These are phyloP conservation scores for Drosophila setifemur DNA, from an alignment of 1,140 invertebrate genomes.

Conservation along the genomic window DNA sequence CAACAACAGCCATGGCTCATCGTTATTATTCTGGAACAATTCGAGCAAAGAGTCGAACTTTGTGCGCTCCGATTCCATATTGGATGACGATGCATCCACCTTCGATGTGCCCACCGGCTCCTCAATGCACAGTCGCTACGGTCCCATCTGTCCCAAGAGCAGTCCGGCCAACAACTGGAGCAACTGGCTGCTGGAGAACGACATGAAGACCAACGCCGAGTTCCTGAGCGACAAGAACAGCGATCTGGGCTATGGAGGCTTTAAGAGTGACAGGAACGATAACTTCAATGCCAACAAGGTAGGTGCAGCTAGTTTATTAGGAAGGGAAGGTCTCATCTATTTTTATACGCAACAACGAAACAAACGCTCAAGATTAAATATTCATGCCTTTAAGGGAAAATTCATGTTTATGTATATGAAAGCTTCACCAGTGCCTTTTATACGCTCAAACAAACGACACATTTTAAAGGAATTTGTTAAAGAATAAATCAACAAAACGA, in stretches of 20 bases:
- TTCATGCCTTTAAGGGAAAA: too few species aligned
- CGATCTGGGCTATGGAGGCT: conserved; percentile 47
- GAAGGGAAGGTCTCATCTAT: too few species aligned
- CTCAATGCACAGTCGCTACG: conserved; percentile 86
- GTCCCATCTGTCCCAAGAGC: conserved; percentile 89
- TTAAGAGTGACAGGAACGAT: conserved; percentile 45
- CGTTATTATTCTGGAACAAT: conserved; percentile 58
- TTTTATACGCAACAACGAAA: too few species aligned
- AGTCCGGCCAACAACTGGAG: conserved; percentile 58
- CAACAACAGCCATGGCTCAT: conserved; percentile 30
- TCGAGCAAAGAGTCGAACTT: conserved; percentile 83
- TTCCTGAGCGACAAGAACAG: conserved; percentile 19
- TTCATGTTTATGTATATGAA: too few species aligned
- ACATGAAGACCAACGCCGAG: conserved; percentile 18
- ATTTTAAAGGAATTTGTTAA: too few species aligned
- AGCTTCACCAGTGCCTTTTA: too few species aligned
- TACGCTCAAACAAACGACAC: too few species aligned
- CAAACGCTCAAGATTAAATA: too few species aligned
- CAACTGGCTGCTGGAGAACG: conserved; percentile 56
- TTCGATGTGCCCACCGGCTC: conserved; percentile 87
- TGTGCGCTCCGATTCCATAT: conserved; percentile 86
- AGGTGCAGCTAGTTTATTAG: too few species aligned
- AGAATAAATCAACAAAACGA: too few species aligned
- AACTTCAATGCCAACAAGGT: conserved; percentile 59
- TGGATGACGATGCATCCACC: conserved; percentile 89